These are phyloP conservation scores for Phycodurus eques DNA, from an alignment of 2,113 vertebrate species.

Conservation along the genomic window DNA sequence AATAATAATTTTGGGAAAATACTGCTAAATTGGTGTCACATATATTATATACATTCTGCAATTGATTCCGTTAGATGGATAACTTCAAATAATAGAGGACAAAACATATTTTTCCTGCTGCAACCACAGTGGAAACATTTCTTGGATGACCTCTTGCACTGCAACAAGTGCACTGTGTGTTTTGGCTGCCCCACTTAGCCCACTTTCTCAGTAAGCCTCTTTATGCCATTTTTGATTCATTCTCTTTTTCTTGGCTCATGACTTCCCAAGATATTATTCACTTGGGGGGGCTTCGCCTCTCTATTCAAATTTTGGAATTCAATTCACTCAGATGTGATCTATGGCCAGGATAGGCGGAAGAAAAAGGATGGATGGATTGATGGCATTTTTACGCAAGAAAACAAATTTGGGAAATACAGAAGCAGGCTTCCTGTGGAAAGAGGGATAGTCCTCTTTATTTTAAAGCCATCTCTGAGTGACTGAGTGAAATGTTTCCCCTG, in stretches of 20 bases:
- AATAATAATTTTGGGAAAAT: background rate
- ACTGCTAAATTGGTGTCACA: background rate
- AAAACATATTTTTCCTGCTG: conserved; percentile 25
- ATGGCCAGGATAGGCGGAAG: background rate
- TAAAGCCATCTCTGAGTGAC: conserved; percentile 91
- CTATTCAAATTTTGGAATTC: conserved; percentile 65
- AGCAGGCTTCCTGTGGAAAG: conserved; percentile 83
- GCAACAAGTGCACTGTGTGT: conserved; percentile 72
- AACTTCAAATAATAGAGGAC: conserved; percentile 20
- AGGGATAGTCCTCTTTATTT: conserved; percentile 95
- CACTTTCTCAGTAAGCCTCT: conserved; percentile 55
- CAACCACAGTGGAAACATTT: conserved; percentile 51
- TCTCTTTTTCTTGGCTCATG: conserved; percentile 51
- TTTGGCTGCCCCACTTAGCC: conserved; percentile 53
- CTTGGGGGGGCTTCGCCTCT: conserved; percentile 46
- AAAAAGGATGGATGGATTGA: conserved; percentile 37
- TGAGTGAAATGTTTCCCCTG: conserved; percentile 99
- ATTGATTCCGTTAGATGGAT: background rate
- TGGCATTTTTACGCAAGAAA: conserved; percentile 64
- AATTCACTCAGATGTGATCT: conserved; percentile 65
- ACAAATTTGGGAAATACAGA: conserved; percentile 67
- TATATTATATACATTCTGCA: background rate
- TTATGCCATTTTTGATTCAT: conserved; percentile 67
- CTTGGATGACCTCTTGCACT: conserved; percentile 61
- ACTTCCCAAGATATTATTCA: conserved; percentile 47